phyloP scores from a whole-genome alignment of 1,140 invertebrate species.

The Drosophila orena region DNA sequence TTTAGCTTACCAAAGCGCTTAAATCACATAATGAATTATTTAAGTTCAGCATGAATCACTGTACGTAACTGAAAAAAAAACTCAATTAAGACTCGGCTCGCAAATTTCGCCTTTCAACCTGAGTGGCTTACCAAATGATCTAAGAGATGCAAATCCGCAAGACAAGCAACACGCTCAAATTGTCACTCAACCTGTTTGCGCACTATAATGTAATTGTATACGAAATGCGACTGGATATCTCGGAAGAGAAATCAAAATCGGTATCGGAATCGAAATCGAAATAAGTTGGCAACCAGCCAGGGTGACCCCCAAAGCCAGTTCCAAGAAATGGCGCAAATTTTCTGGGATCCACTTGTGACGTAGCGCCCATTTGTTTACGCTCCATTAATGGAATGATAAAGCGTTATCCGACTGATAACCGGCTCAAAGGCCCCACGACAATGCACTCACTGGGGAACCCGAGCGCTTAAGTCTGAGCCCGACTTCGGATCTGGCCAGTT shows the following conservation, averaged over 20 bases:
- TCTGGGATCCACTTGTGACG: conserved; percentile 53
- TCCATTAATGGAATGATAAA: conserved; percentile 24
- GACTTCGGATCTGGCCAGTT: conserved; percentile 33
- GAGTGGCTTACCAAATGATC: conserved; percentile 43
- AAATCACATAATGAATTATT: conserved; percentile 78
- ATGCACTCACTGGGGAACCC: conserved; percentile 5
- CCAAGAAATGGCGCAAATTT: conserved; percentile 63
- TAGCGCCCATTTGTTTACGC: conserved; percentile 54
- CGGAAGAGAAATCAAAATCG: background rate
- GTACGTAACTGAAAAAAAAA: conserved; percentile 17
- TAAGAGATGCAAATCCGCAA: conserved; percentile 68
- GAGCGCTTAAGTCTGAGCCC: conserved; percentile 14
- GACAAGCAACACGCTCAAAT: conserved; percentile 42
- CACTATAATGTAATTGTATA: conserved; percentile 11
- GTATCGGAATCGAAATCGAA: conserved; percentile 5
- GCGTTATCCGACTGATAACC: conserved; percentile 43
- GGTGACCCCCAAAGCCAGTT: conserved; percentile 60
- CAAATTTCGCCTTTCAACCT: conserved; percentile 58
- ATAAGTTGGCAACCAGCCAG: conserved; percentile 12
- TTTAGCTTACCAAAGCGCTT: conserved; percentile 58
- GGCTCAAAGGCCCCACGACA: conserved; percentile 4
- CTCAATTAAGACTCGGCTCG: conserved; percentile 32
- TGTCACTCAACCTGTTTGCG: conserved; percentile 72
- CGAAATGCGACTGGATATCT: background rate
- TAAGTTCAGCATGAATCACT: conserved; percentile 65